Base-by-base conservation (phyloP, 1,140 invertebrate species). In the Drosophila pallidifrons region DNA sequence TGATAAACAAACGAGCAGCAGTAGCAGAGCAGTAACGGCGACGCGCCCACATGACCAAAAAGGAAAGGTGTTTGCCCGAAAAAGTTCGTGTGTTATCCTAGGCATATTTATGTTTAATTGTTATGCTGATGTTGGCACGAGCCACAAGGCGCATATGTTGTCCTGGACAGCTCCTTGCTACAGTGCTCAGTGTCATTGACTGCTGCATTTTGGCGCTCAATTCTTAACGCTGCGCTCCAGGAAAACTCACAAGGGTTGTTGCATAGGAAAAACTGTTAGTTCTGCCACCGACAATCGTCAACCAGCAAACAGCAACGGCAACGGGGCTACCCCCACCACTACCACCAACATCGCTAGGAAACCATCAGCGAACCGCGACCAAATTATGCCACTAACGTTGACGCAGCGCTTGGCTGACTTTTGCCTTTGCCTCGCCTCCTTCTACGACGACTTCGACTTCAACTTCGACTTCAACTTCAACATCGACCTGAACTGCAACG, bases 61-160 rank as follows among this genome's bases (percentile, higher is more conserved):
- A 55, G 4, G 15, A 46, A 60, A 16, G 46, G 51, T 54, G 51
- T 7, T 54, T 68, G 64, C 58, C 58, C 55, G 5, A 16, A 28
- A 55, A 65, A 65, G 20, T 65, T 65, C 54, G 47, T 54, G 35
- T 75, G 77, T 77, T 83, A 69, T 89, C 85, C 82, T 82, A 76
- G 82, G 76, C 54, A 81, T 89, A 83, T 89, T 83, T 78, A 47
- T 80, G 66, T 83, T 89, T 89, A 89, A 88, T 88, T 83, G 85
- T 89, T 83, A 88, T 88, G 85, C 60, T 89, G 85, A 83, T 85
- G 82, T 57, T 86, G 82, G 83, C 83, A 88, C 83, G 83, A 83
- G 83, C 81, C 83, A 81, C 82, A 79, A 5, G 38, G 16, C n/a
- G 75, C 83, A 88, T 88, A 88, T 88, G 78, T 80, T 55, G 57